These are phyloP conservation scores for Mobula hypostoma DNA, from an alignment of 2,113 vertebrate genomes.

Conservation along the genomic window DNA sequence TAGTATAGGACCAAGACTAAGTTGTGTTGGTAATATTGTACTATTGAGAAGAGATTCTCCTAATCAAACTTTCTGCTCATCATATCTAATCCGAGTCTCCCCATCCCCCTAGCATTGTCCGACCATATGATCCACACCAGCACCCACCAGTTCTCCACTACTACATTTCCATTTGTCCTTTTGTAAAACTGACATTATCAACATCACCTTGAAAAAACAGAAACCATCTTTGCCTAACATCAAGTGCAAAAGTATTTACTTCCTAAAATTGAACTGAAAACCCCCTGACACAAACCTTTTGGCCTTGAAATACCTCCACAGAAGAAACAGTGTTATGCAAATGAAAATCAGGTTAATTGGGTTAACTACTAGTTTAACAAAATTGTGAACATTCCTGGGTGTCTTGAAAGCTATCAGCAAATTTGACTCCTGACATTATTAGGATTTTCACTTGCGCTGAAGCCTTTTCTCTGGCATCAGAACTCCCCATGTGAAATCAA, in stretches of 20 bases:
- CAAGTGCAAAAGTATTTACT: neutral
- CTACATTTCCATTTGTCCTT: neutral
- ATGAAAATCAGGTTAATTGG: too few species aligned
- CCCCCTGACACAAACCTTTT: neutral
- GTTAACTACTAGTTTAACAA: too few species aligned
- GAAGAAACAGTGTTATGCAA: too few species aligned
- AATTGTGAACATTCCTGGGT: too few species aligned
- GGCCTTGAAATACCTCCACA: too few species aligned
- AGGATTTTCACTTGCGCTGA: too few species aligned
- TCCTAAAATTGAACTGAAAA: neutral
- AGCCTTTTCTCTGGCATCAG: too few species aligned
- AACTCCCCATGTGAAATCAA: too few species aligned
- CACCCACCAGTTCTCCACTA: neutral
- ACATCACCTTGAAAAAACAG: neutral
- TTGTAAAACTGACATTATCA: neutral
- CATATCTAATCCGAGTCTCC: neutral
- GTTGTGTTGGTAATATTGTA: too few species aligned
- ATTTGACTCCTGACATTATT: too few species aligned
- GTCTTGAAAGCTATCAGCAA: too few species aligned
- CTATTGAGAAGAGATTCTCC: neutral
- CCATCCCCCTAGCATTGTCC: neutral
- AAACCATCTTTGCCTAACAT: neutral
- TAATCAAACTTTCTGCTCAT: neutral
- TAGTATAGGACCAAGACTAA: neutral
- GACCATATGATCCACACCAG: neutral